These are phyloP conservation scores for Rostratula benghalensis DNA, from an alignment of 2,113 vertebrate species.

Conservation along the genomic window DNA sequence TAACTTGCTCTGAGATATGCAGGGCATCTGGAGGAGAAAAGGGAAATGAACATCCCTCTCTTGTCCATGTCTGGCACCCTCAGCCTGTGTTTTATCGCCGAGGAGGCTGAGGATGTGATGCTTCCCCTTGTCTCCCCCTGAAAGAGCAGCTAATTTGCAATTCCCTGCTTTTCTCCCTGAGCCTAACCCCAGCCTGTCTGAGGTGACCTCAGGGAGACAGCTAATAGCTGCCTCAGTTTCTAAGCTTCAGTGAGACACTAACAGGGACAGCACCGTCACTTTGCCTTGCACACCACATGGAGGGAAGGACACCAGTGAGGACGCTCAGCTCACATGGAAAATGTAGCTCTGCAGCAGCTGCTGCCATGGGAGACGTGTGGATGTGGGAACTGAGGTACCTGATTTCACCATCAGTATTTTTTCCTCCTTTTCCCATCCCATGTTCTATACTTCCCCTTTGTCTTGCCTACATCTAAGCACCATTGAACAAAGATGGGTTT, in stretches of 20 bases:
- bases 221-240: neutral
- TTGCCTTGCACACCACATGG: rapidly evolving
- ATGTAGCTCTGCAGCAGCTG: neutral
- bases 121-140: neutral
- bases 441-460: neutral
- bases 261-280: neutral
- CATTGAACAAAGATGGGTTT: neutral
- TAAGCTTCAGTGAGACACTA: neutral
- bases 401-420: neutral
- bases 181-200: rapidly evolving
- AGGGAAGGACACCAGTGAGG: neutral
- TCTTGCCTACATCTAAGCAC: neutral
- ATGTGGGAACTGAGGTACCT: neutral
- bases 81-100: neutral
- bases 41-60: neutral
- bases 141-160: neutral
- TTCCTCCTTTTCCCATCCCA: neutral
- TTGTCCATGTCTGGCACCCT: neutral
- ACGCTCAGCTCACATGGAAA: neutral
- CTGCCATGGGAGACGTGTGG: neutral
- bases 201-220: neutral
- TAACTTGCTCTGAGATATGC: neutral
- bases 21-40: neutral
- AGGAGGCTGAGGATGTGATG: neutral
- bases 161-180: neutral